phyloP scores from a whole-genome alignment of 2,888 invertebrate genomes.

The Amphipoea oculea region DNA sequence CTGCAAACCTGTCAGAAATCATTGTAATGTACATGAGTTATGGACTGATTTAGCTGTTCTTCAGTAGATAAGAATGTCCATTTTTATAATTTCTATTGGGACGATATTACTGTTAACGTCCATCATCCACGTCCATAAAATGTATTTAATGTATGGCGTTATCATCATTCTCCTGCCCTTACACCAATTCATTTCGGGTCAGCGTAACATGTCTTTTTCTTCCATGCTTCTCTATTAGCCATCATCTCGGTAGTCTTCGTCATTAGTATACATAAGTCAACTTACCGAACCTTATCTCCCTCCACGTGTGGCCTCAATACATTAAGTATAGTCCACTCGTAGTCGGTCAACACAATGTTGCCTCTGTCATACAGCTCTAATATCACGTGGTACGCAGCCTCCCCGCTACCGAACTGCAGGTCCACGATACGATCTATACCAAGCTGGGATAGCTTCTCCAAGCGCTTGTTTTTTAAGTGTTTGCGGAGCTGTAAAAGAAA shows the following conservation, averaged over 20 bases:
- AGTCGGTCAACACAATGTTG: constrained; percentile 98
- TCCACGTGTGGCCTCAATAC: constrained; percentile 98
- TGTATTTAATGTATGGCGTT: too few relatives aligned
- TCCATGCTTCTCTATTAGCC: too few relatives aligned
- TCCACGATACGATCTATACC: constrained; percentile 98
- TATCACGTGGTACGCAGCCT: constrained; percentile 98
- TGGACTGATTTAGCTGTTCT: background rate
- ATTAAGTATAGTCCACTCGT: constrained; percentile 96
- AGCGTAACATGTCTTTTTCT: too few relatives aligned
- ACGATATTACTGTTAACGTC: background rate
- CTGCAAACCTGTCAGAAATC: constrained; percentile 93
- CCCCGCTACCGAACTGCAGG: constrained; percentile 98
- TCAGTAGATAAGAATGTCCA: background rate
- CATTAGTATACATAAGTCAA: background rate
- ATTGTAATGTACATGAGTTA: background rate
- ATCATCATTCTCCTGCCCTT: too few relatives aligned
- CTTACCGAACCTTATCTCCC: constrained; percentile 95
- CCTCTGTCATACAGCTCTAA: constrained; percentile 98
- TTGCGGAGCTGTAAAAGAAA: constrained; percentile 94
- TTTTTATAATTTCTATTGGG: background rate
- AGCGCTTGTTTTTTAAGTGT: constrained; percentile 98
- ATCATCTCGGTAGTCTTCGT: too few relatives aligned
- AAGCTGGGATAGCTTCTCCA: constrained; percentile 96
- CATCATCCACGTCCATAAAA: too few relatives aligned
- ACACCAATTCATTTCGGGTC: too few relatives aligned